These are phyloP conservation scores for Stigmatopora nigra DNA, from an alignment of 2,113 vertebrate genomes.

Conservation along the genomic window DNA sequence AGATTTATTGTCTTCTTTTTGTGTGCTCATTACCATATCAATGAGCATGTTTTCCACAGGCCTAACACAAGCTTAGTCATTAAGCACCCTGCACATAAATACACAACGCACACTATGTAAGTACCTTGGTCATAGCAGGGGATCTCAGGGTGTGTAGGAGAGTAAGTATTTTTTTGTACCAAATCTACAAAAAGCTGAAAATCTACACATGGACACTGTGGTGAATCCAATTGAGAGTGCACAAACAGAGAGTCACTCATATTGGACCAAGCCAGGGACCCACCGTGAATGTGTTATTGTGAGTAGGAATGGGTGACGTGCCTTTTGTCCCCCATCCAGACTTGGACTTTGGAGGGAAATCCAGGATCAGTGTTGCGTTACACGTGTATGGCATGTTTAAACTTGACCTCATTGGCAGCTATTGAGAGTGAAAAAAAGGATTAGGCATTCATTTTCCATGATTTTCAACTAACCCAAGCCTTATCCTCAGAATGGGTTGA, in stretches of 20 bases:
- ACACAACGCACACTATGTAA: constrained; percentile 24
- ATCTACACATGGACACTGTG: constrained; percentile 35
- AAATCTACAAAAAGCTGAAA: constrained; percentile 32
- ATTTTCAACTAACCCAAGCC: no score
- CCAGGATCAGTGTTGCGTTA: background rate
- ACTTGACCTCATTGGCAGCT: background rate
- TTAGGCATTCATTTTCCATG: constrained; percentile 25
- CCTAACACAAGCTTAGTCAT: constrained; percentile 55
- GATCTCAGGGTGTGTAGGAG: constrained; percentile 16
- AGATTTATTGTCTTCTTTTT: constrained; percentile 51
- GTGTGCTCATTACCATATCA: constrained; percentile 62
- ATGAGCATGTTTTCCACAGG: constrained; percentile 41
- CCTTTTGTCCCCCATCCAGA: background rate
- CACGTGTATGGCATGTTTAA: background rate
- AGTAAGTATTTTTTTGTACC: constrained; percentile 6
- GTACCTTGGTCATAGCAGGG: constrained; percentile 24
- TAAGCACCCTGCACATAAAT: constrained; percentile 34
- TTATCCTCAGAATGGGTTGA: no score
- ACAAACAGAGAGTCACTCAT: constrained; percentile 22
- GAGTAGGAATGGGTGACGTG: background rate
- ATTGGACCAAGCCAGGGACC: constrained; percentile 1
- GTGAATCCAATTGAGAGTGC: constrained; percentile 48
- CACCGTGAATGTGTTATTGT: background rate
- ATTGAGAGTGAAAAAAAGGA: constrained; percentile 9
- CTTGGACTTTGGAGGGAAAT: constrained; percentile 1